Percentiles rank a stretch among this genome's conserved stretches.
Conservation (phyloP, 2,113 vertebrate species). For the Meleagris gallopavo region DNA sequence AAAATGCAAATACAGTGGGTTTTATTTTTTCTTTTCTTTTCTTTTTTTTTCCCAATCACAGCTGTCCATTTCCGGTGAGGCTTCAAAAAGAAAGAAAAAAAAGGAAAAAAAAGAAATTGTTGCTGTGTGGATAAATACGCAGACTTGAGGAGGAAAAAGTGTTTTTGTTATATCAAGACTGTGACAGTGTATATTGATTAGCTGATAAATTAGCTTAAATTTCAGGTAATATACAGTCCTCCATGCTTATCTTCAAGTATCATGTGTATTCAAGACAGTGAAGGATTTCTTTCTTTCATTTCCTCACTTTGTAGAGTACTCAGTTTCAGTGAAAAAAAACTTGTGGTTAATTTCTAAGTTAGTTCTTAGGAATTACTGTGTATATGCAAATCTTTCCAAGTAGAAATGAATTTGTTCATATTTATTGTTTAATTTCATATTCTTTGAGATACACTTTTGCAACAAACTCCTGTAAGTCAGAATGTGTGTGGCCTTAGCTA, state of each 20-base stretch:
- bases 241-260: not conserved
- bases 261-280: not conserved
- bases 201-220: constrained; percentile 28
- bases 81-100: not conserved
- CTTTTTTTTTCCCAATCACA: not conserved
- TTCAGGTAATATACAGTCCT: not conserved
- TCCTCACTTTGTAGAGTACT: not conserved
- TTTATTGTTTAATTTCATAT: not conserved
- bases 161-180: not conserved
- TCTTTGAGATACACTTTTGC: not conserved
- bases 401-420: not conserved
- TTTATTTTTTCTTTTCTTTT: too few species aligned
- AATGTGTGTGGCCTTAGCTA: not conserved
- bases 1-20: not conserved
- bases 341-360: constrained; percentile 22
- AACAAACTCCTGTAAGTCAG: not conserved
- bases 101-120: not conserved
- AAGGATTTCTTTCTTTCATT: not conserved
- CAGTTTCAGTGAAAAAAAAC: not conserved
- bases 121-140: not conserved
- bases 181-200: not conserved
- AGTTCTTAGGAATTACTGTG: not conserved
- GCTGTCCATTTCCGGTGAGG: not conserved
- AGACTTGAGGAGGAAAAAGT: not conserved
- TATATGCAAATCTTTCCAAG: not conserved